A percentile compares a stretch with the other conserved stretches of the same genome.
phyloP scores from a whole-genome alignment of 2,797 vertebrate species.

The Sphenodon punctatus region DNA sequence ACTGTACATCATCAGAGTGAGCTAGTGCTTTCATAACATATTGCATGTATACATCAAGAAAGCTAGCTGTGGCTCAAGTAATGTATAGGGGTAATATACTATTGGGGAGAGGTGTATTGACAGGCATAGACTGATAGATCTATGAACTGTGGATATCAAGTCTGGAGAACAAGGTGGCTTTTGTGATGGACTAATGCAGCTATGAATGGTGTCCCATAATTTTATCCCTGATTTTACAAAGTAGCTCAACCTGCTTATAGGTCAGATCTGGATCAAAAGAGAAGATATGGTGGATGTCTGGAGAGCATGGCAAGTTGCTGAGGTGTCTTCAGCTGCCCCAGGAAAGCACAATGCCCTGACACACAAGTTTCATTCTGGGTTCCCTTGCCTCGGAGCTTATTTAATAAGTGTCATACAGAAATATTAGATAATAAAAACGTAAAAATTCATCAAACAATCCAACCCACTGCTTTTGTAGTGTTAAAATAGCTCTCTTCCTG shows the following conservation, averaged over 20 bases:
- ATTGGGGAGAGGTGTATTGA: not conserved
- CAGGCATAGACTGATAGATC: not conserved
- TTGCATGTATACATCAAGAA: constrained; percentile 37
- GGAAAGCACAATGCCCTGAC: no score
- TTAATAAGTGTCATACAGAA: not conserved
- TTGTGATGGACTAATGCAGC: constrained; percentile 39
- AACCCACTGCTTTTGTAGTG: not conserved
- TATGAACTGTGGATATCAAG: constrained; percentile 21
- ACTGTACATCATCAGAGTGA: not conserved
- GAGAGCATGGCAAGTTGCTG: not conserved
- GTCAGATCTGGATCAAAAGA: constrained; percentile 10
- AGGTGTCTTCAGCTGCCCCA: no score
- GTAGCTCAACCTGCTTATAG: constrained; percentile 7
- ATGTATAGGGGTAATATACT: constrained; percentile 6
- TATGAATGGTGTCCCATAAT: constrained; percentile 17
- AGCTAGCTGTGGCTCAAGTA: not conserved
- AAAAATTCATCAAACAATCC: not conserved
- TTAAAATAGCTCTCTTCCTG: no score
- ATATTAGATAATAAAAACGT: not conserved
- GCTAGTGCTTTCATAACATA: not conserved
- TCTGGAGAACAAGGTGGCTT: constrained; percentile 37
- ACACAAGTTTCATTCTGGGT: no score
- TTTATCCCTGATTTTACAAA: constrained; percentile 41
- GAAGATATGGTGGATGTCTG: not conserved
- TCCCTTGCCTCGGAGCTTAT: no score